These are phyloP conservation scores for Alitta virens DNA, from an alignment of 2,888 invertebrate species.

Conservation along the genomic window DNA sequence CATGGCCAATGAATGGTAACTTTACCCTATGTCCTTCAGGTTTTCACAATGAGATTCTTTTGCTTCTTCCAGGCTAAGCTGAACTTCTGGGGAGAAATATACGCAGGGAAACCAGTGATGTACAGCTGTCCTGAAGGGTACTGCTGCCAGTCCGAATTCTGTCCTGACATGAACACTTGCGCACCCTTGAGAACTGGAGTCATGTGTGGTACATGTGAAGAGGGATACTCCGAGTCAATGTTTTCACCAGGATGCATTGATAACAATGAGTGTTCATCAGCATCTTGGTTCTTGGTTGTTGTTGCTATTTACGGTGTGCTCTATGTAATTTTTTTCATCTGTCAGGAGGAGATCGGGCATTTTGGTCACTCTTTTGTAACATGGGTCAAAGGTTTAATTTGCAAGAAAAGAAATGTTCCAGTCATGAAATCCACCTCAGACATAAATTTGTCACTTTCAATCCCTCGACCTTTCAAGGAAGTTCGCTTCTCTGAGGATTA, in stretches of 20 bases:
- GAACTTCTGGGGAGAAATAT: constrained; percentile 12
- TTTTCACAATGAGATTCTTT: no score
- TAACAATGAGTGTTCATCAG: constrained; percentile 13
- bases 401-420: neutral
- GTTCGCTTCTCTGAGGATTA: no score
- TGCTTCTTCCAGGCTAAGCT: constrained; percentile 4
- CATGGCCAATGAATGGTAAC: no score
- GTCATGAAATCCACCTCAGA: neutral
- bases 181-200: constrained; percentile 17
- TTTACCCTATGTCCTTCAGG: no score
- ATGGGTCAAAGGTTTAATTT: neutral
- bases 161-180: constrained; percentile 7
- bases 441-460: neutral
- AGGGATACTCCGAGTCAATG: constrained; percentile 23
- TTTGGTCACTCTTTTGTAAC: neutral
- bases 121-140: constrained; percentile 25
- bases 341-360: constrained; percentile 17
- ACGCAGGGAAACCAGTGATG: constrained; percentile 12
- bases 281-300: constrained; percentile 1
- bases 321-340: constrained; percentile 25
- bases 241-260: constrained; percentile 20
- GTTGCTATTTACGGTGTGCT: constrained; percentile 21
- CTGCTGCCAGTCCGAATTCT: constrained; percentile 15
- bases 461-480: no score
- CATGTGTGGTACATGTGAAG: constrained; percentile 22